Base-by-base conservation (phyloP, 1,140 invertebrate genomes). In the Rhysida immarginata region DNA sequence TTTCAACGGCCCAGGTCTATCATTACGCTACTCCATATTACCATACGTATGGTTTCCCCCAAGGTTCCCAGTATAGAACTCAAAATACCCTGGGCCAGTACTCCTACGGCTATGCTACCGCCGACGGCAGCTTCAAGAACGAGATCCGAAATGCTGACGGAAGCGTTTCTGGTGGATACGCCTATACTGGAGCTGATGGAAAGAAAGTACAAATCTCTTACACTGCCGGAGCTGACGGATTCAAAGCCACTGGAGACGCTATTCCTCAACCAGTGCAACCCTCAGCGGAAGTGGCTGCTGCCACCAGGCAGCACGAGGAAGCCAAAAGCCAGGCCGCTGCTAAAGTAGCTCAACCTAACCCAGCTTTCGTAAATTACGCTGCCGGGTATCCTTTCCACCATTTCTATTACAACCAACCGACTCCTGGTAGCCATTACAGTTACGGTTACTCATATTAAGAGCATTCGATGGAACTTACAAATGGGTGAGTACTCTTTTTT, bases 221-320 rank as follows among this genome's bases (percentile, higher is more conserved):
- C 68, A 81, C 78, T 20, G 85, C 87, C 60, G 85, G 90, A 64
- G 86, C 84, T 66, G 82, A 80, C 61, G 87, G 87, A 42, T 91
- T 88, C 78, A 79, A 81, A 60, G 81, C 85, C 2, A 75, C 75
- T 50, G 86, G 86, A 1, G 83, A 83, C 65, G 86, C 89, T 65
- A 78, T 91, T 63, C 87, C 87, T 20, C 5, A 41, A n/a, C 35
- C 11, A 41, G 35, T 41, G n/a, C 11, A 41, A 41, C 11, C 44
- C 11, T 5, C 44, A 11, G 8, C 44, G 3, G 44, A 46, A 46
- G 18, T 11, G 29, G 29, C 29, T 16, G 29, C 29, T 35, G 29
- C 5, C 5, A 5, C 29, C 5, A 16, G 5, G 5, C 5, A 8
- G 29, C 29, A 5, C 29, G 29, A 35, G 16, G 5, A 8, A 8